Evolutionary conservation across 2,797 vertebrate genomes (phyloP).

Genomic region (Euphonia xanthogaster): DNA sequence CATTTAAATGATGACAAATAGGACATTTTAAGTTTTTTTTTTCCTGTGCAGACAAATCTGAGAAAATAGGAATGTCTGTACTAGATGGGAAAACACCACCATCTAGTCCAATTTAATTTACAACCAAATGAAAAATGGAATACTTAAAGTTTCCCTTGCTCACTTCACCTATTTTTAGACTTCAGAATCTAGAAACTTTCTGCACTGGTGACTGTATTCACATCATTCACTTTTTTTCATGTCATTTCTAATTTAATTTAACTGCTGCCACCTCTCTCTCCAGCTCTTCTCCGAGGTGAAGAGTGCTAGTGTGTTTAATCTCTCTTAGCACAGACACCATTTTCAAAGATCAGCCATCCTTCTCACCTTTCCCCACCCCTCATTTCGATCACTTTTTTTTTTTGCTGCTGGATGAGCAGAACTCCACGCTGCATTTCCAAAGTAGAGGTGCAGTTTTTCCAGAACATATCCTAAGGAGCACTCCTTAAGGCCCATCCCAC

Average conservation of each 20-base stretch:
- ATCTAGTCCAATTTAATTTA: neutral
- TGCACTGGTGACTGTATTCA: neutral
- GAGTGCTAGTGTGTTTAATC: neutral
- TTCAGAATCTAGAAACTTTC: neutral
- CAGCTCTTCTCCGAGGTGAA: neutral
- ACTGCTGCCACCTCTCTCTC: neutral
- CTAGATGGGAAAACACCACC: neutral
- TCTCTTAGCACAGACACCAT: neutral
- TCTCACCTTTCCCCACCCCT: neutral
- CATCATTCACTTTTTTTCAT: neutral
- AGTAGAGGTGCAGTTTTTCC: neutral
- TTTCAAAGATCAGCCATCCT: slow-evolving; percentile 2
- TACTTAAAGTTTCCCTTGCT: neutral
- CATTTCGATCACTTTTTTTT: neutral
- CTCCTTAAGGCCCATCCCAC: neutral
- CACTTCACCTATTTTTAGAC: neutral
- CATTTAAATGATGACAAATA: neutral
- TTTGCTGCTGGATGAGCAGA: neutral
- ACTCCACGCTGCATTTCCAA: neutral
- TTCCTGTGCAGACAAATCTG: neutral
- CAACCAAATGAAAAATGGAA: neutral
- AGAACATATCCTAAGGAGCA: neutral
- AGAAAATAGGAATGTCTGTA: neutral
- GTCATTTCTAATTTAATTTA: slow-evolving; percentile 42
- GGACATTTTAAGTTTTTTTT: neutral